phyloP scores from a whole-genome alignment of 2,888 invertebrate genomes.

The Drosophila aldrichi region DNA sequence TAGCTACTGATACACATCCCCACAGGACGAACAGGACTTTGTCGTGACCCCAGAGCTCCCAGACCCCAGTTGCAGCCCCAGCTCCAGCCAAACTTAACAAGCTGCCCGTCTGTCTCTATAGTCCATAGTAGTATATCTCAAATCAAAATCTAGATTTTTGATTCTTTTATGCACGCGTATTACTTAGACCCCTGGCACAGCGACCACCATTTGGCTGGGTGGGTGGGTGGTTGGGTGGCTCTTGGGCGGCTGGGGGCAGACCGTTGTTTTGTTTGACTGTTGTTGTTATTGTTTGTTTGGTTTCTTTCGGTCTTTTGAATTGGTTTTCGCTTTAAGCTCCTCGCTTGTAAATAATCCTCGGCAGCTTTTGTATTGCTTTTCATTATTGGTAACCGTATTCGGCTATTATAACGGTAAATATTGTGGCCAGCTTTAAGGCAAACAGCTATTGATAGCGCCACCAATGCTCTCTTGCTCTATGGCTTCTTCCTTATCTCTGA shows the following conservation, averaged over 20 bases:
- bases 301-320: slow-evolving; percentile 65
- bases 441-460: neutral
- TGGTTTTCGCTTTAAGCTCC: slow-evolving; percentile 67
- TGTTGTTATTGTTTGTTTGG: slow-evolving; percentile 42
- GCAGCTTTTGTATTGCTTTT: slow-evolving; percentile 63
- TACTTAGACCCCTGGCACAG: slow-evolving; percentile 37
- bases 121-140: slow-evolving; percentile 62
- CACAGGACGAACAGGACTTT: slow-evolving; percentile 19
- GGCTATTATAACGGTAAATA: slow-evolving; percentile 23
- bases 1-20: slow-evolving; percentile 40
- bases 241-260: neutral
- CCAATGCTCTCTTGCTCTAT: neutral
- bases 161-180: slow-evolving; percentile 75
- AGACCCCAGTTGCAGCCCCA: neutral
- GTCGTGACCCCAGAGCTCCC: slow-evolving; percentile 23
- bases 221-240: neutral
- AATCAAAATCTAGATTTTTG: slow-evolving; percentile 78
- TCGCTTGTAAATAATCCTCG: slow-evolving; percentile 74
- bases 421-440: slow-evolving; percentile 37
- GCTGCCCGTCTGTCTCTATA: slow-evolving; percentile 41
- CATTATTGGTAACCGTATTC: slow-evolving; percentile 42
- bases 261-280: slow-evolving; percentile 35
- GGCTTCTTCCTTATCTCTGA: no score
- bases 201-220: slow-evolving; percentile 22
- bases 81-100: slow-evolving; percentile 21